These are phyloP conservation scores for Etheostoma nigrum DNA, from an alignment of 2,797 vertebrate species.

Conservation along the genomic window DNA sequence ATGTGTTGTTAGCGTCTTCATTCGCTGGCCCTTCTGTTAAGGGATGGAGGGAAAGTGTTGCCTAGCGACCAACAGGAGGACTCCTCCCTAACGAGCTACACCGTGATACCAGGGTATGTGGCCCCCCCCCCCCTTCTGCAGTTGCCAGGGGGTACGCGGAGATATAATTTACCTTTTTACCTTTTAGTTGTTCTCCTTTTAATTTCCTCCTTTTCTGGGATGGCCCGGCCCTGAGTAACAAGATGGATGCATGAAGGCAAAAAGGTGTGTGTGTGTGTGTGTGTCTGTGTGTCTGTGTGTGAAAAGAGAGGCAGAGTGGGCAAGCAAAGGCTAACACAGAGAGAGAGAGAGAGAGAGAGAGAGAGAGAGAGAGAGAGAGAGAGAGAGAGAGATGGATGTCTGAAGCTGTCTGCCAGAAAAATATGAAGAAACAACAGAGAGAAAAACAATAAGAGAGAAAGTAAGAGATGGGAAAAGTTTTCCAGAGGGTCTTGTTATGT, in stretches of 20 bases:
- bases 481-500: constrained; percentile 33
- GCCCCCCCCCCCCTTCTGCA: too few species aligned
- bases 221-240: constrained; percentile 6
- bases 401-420: constrained; percentile 30
- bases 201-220: too few species aligned
- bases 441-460: constrained; percentile 29
- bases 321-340: constrained; percentile 7
- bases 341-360: neutral
- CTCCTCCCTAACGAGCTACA: neutral
- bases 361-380: too few species aligned
- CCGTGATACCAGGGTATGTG: neutral
- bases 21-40: constrained; percentile 16
- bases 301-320: constrained; percentile 23
- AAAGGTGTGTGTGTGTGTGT: neutral
- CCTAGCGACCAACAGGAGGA: neutral
- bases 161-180: too few species aligned
- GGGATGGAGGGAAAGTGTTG: neutral
- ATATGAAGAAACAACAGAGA: constrained; percentile 56
- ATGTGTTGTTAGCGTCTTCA: constrained; percentile 24
- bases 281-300: neutral
- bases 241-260: constrained; percentile 58
- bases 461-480: constrained; percentile 20
- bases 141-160: too few species aligned
- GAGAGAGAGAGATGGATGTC: constrained; percentile 42
- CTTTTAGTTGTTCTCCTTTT: too few species aligned